Conservation (phyloP, 2,888 invertebrate genomes). For the Cryptophagus acutangulus region DNA sequence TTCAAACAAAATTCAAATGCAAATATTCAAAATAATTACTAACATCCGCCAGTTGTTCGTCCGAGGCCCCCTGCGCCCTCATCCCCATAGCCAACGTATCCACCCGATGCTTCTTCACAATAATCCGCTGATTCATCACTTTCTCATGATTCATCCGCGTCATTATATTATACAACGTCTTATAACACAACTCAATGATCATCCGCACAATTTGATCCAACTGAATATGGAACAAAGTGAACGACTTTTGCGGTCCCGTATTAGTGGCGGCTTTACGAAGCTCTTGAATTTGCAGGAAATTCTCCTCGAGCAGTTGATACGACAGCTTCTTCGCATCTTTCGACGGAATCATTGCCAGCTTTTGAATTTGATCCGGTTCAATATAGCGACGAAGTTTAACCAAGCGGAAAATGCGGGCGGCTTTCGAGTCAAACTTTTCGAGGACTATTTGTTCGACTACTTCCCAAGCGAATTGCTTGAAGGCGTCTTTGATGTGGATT, state of each 20-base stretch:
- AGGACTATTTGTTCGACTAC: conserved; percentile 75
- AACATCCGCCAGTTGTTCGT: conserved; percentile 76
- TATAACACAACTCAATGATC: conserved; percentile 66
- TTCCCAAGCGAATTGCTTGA: conserved; percentile 66
- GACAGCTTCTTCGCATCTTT: conserved; percentile 89
- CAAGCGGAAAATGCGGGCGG: conserved; percentile 82
- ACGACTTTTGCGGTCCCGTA: conserved; percentile 70
- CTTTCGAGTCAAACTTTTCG: conserved; percentile 81
- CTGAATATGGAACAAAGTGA: conserved; percentile 71
- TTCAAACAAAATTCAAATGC: conserved; percentile 2
- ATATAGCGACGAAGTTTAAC: conserved; percentile 74
- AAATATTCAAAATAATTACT: conserved; percentile 25
- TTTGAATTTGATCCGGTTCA: conserved; percentile 89
- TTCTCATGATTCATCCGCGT: conserved; percentile 61
- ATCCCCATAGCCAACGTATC: conserved; percentile 77
- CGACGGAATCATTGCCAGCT: conserved; percentile 86
- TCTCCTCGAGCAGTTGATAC: conserved; percentile 79
- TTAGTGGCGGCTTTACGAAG: conserved; percentile 46
- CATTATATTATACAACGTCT: conserved; percentile 65
- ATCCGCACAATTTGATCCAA: conserved; percentile 63
- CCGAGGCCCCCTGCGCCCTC: conserved; percentile 70
- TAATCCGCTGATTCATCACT: conserved; percentile 67
- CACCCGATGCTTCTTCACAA: conserved; percentile 82
- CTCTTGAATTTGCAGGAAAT: conserved; percentile 64
- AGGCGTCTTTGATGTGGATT: conserved; percentile 67